These are phyloP conservation scores for Heliangelus exortis DNA, from an alignment of 2,797 vertebrate species.

Conservation along the genomic window DNA sequence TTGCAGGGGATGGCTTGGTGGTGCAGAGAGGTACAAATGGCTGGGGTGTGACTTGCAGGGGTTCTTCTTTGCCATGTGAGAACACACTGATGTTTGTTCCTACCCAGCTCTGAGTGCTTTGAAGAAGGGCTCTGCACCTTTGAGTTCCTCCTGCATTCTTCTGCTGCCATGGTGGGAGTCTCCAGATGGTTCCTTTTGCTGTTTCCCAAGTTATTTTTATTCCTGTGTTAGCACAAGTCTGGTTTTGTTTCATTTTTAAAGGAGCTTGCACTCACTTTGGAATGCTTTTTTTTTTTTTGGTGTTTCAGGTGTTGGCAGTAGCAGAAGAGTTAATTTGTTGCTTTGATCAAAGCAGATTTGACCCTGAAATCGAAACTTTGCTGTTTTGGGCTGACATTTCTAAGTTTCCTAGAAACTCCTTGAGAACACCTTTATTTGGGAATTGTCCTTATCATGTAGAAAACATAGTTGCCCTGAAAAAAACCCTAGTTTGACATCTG, in stretches of 20 bases:
- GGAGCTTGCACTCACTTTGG: not conserved
- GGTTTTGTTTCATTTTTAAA: not conserved
- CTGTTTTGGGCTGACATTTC: not conserved
- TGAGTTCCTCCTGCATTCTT: not conserved
- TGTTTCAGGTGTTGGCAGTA: not conserved
- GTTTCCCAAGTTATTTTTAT: constrained; percentile 38
- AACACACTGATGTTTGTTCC: not conserved
- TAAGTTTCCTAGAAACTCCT: not conserved
- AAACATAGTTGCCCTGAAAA: not conserved
- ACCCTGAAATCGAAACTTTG: not conserved
- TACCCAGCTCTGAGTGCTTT: fast-evolving
- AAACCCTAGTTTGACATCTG: not conserved
- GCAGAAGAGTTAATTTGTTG: not conserved
- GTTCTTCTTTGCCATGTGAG: not conserved
- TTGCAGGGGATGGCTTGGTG: not conserved
- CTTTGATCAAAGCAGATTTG: not conserved
- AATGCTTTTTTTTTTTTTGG: not conserved
- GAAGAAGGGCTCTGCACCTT: not conserved
- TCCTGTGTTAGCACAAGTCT: not conserved
- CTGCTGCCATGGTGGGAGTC: constrained; percentile 6
- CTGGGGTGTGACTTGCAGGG: constrained; percentile 16
- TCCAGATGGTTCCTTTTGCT: constrained; percentile 61
- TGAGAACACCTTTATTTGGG: not conserved
- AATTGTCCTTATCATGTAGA: not conserved
- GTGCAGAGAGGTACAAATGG: constrained; percentile 18